Evolutionary conservation across 2,113 vertebrate species (phyloP).

Genomic region (Poecilia latipinna): DNA sequence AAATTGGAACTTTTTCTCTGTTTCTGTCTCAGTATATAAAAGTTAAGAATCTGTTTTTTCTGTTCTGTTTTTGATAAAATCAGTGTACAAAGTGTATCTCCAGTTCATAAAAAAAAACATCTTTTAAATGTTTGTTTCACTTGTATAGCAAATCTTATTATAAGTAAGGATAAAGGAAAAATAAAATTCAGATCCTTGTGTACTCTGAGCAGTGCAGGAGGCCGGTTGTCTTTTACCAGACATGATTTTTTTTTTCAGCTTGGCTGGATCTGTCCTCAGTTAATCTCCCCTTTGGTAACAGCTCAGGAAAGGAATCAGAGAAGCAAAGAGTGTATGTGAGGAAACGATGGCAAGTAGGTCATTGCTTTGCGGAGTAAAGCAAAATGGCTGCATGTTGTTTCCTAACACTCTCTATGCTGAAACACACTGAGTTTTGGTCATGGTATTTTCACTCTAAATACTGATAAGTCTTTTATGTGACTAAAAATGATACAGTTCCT

Average conservation of each 20-base stretch:
- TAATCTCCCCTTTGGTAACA: constrained; percentile 59
- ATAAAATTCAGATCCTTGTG: constrained; percentile 9
- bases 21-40: constrained; percentile 31
- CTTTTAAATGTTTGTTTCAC: neutral
- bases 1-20: constrained; percentile 39
- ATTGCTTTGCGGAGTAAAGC: constrained; percentile 43
- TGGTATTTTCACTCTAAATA: neutral
- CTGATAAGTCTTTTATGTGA: neutral
- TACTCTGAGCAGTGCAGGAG: constrained; percentile 43
- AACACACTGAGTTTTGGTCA: constrained; percentile 14
- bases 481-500: neutral
- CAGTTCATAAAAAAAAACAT: neutral
- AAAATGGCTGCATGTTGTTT: constrained; percentile 13
- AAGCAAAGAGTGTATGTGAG: constrained; percentile 46
- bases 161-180: neutral
- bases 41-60: constrained; percentile 20
- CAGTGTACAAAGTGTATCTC: neutral
- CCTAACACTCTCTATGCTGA: neutral
- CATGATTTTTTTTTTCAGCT: constrained; percentile 58
- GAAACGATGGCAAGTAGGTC: constrained; percentile 63
- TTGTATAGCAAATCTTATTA: neutral
- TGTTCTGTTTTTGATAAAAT: neutral
- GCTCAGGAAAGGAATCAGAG: constrained; percentile 42
- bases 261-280: constrained; percentile 46
- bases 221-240: constrained; percentile 56